Evolutionary conservation across 2,888 invertebrate species (phyloP).

Genomic region (Cryptosula pallasiana): DNA sequence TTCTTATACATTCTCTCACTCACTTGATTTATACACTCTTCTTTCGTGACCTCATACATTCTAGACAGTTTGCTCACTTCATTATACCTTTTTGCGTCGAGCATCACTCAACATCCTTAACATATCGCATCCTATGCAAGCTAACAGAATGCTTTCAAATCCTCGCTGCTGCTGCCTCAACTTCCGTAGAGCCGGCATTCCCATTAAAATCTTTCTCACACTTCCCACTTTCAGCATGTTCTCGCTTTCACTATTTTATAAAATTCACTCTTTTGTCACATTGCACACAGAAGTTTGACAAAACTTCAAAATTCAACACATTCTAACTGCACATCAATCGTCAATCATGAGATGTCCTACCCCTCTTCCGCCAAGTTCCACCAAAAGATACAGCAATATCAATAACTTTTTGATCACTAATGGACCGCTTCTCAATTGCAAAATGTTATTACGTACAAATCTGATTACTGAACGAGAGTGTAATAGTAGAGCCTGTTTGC

Average conservation of each 20-base stretch:
- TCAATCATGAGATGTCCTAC: neutral
- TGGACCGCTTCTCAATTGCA: neutral
- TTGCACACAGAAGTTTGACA: too few species aligned
- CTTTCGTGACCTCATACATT: neutral
- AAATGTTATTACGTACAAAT: neutral
- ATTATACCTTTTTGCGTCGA: neutral
- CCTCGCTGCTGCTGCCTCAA: neutral
- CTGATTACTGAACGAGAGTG: neutral
- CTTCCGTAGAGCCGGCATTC: neutral
- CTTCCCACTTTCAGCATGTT: neutral
- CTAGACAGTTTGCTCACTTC: neutral
- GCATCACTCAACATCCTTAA: neutral
- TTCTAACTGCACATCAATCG: neutral
- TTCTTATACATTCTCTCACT: neutral
- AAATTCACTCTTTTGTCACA: neutral
- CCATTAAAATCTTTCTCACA: neutral
- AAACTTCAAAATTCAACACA: neutral
- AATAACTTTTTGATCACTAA: neutral
- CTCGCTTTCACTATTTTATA: neutral
- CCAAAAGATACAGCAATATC: neutral
- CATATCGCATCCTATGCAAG: neutral
- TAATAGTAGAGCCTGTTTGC: neutral
- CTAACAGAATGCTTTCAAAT: neutral
- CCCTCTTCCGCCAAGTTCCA: constrained; percentile 20
- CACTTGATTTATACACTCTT: neutral